Evolutionary conservation across 30 jellyfish, hydroid and myxozoan species (phyloP), one percentile per base, ranked within the genome.

Genomic region (Euphysa ruthae): DNA sequence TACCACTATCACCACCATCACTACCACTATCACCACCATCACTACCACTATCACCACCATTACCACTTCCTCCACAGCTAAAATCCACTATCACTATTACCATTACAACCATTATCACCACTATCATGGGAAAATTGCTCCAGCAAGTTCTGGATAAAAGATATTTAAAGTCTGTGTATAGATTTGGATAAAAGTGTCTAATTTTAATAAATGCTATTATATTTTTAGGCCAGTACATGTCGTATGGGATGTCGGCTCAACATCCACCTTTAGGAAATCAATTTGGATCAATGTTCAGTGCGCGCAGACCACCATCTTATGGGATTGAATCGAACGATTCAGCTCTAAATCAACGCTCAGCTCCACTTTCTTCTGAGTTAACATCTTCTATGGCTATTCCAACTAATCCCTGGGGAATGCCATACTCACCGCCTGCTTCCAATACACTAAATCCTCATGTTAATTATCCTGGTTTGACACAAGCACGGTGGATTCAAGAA

Each of bases 361-460:
- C 2, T 46, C 60, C 60, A n/a, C 23, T 46, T 25, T 43, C 80
- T 29, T 10, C 58, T 1, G 46, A 42, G 2, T 63, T 63, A 34
- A 31, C 28, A 22, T n/a, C 33, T 3, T 24, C 29, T 32, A 49
- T 32, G 22, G 26, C 49, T 43, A 5, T 26, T 19, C 26, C 80
- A 0, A 26, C 80, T 1, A 68, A 50, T 43, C 80, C 80, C 1
- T 68, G 80, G 80, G 50, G 21, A 49, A 30, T 43, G 7, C 74
- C 80, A 1, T 68, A 43, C 77, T 43, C 80, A 21, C 80, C 46
- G 15, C 75, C 80, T 18, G 43, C n/a, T 16, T 38, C 52, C 3
- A 68, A 43, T 44, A 31, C 32, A 10, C 16, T 49, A 13, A 68
- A 68, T 16, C 74, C 58, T 6, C 46, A 68, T 14, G 22, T 68